Evolutionary conservation across 2,797 vertebrate genomes (phyloP), one percentile per base, ranked within the genome.

Genomic region (Lophius americanus): DNA sequence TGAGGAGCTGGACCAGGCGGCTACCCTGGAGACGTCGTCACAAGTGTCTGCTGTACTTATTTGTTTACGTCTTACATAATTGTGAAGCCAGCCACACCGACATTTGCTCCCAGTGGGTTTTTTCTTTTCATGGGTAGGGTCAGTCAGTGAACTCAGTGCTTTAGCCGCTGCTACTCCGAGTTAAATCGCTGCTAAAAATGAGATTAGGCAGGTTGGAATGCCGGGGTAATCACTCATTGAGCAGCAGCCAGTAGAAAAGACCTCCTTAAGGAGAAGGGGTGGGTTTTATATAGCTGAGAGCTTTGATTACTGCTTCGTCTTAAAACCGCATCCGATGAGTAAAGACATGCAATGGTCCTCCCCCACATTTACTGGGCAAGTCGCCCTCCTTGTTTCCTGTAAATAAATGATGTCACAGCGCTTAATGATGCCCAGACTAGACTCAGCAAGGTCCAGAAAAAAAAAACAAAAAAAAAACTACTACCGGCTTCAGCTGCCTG

Each of bases 251-350:
- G 78, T 75, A 86, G 82, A 91, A 91, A 91, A 85, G 79, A 75
- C 76, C 82, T 86, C 82, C 78, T 89, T 85, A 87, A 89, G 86
- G 76, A 81, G 84, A 84, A 84, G 81, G 84, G 60, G 76, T 62
- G 78, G 84, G 76, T 88, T 92, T 92, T 93, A 92, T 92, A 91
- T 83, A 92, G 88, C 90, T 12, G 51, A 73, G 84, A 81, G 89
- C 91, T 93, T 90, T 93, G 91, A 93, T 92, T 92, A 92, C 81
- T 76, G 83, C 80, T 64, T 73, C 76, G 73, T 90, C 90, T 90
- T 92, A 89, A 93, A 92, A 94, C 93, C 92, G 80, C 93, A 94
- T 94, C 92, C 89, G 89, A 94, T 93, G 93, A 93, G 91, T 92
- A 91, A 94, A 90, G 88, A 86, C 81, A 58, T 76, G 85, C 82